Evolutionary conservation across 1,140 invertebrate genomes (phyloP).

Genomic region (Triops cancriformis): DNA sequence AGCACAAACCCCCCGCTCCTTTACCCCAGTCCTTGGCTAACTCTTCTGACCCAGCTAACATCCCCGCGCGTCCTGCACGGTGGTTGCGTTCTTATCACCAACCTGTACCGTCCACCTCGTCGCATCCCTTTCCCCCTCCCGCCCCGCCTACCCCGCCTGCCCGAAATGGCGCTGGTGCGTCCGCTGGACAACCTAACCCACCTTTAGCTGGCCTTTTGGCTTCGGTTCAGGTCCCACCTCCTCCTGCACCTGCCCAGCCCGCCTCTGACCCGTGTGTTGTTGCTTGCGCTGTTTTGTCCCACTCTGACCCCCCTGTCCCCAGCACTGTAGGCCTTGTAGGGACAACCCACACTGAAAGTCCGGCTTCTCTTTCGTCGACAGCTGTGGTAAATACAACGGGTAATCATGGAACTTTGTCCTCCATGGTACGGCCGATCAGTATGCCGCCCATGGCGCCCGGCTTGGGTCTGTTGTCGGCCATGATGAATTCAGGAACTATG

Average conservation of each 20-base stretch:
- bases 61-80: slow-evolving; percentile 14
- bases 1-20: neutral
- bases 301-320: neutral
- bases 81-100: slow-evolving; percentile 26
- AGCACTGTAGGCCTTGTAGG: neutral
- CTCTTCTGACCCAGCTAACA: neutral
- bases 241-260: slow-evolving; percentile 11
- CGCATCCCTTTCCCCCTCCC: slow-evolving; percentile 16
- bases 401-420: slow-evolving; percentile 9
- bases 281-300: neutral
- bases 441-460: slow-evolving; percentile 24
- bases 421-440: slow-evolving; percentile 15
- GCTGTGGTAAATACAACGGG: neutral
- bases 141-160: slow-evolving; percentile 21
- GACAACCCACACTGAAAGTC: slow-evolving; percentile 3
- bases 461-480: slow-evolving; percentile 26
- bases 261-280: neutral
- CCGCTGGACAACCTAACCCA: neutral
- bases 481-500: slow-evolving; percentile 15
- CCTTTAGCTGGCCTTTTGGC: slow-evolving; percentile 33
- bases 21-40: slow-evolving; percentile 21
- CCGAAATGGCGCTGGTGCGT: neutral
- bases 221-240: slow-evolving; percentile 31
- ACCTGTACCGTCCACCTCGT: slow-evolving; percentile 20
- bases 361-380: slow-evolving; percentile 3